phyloP scores from a whole-genome alignment of 2,888 invertebrate species.

The Leptopilina drosophilae region DNA sequence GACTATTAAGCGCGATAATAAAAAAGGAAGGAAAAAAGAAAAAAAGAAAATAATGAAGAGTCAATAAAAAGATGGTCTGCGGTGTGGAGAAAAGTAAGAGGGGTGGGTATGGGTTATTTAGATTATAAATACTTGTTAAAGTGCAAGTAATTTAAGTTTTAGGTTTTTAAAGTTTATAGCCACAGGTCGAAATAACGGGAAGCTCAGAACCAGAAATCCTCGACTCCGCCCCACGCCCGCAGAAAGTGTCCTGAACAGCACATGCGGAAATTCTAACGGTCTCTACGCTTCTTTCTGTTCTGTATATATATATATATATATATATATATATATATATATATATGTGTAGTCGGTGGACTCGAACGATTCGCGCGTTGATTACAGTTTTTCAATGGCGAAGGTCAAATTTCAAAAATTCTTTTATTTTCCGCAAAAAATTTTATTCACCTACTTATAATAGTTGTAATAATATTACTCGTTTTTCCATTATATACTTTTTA shows the following conservation, averaged over 20 bases:
- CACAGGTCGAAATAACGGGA: constrained; percentile 29
- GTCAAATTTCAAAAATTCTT: constrained; percentile 7
- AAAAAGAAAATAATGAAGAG: no score
- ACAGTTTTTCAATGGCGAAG: constrained; percentile 10
- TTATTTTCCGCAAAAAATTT: not conserved
- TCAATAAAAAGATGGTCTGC: no score
- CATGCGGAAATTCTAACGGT: constrained; percentile 26
- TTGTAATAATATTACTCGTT: no score
- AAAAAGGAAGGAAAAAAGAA: no score
- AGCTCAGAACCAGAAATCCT: constrained; percentile 28
- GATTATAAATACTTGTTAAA: not conserved
- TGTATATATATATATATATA: not conserved
- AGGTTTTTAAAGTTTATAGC: constrained; percentile 10
- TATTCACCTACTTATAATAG: no score
- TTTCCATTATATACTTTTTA: no score
- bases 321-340: not conserved
- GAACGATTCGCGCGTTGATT: constrained; percentile 1
- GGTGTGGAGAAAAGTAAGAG: no score
- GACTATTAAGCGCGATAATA: no score
- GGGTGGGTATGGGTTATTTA: no score
- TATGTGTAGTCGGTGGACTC: not conserved
- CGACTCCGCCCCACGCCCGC: constrained; percentile 15
- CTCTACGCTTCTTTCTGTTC: not conserved
- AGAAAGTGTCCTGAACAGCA: constrained; percentile 22
- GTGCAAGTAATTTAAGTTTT: constrained; percentile 1